Conservation (phyloP, 2,113 vertebrate genomes). For the Orycteropus afer region DNA sequence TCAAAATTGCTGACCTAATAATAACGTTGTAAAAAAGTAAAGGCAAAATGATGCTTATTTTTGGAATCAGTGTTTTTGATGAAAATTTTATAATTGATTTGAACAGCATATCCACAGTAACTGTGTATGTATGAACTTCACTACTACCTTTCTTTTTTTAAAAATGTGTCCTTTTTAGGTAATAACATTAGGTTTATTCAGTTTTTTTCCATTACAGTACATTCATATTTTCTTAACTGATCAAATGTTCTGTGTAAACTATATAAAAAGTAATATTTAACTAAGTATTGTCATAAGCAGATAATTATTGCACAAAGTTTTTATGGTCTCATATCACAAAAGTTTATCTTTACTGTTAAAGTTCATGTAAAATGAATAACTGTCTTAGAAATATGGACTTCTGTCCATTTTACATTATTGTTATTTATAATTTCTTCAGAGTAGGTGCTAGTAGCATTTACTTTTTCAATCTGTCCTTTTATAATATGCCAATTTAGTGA, state of each 20-base stretch:
- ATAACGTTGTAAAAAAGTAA: background rate
- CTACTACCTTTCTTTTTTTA: background rate
- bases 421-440: background rate
- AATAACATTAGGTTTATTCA: constrained; percentile 14
- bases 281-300: constrained; percentile 40
- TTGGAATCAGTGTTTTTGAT: background rate
- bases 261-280: constrained; percentile 69
- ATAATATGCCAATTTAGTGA: background rate
- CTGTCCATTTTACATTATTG: background rate
- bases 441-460: background rate
- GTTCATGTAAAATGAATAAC: constrained; percentile 39
- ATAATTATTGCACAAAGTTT: constrained; percentile 42
- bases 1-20: background rate
- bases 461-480: background rate
- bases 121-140: background rate
- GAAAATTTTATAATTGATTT: background rate
- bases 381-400: background rate
- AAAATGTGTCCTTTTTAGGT: background rate
- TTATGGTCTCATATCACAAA: constrained; percentile 61
- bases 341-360: constrained; percentile 74
- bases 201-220: constrained; percentile 30
- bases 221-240: constrained; percentile 68
- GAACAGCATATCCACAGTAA: background rate
- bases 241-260: constrained; percentile 54
- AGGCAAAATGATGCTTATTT: background rate